Evolutionary conservation across 2,888 invertebrate genomes (phyloP), one percentile per base, ranked within the genome.

Genomic region (Pyralis farinalis): DNA sequence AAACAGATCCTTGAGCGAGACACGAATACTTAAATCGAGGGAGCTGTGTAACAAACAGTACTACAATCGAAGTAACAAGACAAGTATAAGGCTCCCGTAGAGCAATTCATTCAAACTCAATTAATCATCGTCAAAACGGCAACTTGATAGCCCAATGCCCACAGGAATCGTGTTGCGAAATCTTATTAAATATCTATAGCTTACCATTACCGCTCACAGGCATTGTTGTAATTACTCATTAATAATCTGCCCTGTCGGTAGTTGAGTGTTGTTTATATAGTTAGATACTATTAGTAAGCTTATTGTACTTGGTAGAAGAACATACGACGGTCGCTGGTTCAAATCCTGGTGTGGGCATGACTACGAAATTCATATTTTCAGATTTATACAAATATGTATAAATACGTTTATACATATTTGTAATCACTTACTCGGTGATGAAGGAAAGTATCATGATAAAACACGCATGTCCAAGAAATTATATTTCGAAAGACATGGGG

Each of bases 41-140:
- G 31, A 20, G 31, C 34, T 9, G 27, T 31, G 32, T 27, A 33
- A 16, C 27, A 34, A 40, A 40, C 37, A 42, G 31, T 28, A 20
- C 33, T 30, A 63, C 61, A 51, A 45, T 58, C 63, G 58, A 61
- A 61, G 63, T 54, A 62, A 54, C 49, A 51, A 58, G 57, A 58
- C 57, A 61, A 74, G 63, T 61, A 64, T 61, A 56, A 58, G 53
- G 50, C 54, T 51, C 53, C 62, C 64, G 59, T 62, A 60, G 55
- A 55, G 55, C 58, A 58, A 59, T 65, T 63, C 57, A 63, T 67
- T 62, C 51, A 53, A 63, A 68, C 55, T 64, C 63, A 62, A 85
- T 85, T 79, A 77, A 85, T 86, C 84, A 76, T 80, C 76, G 81
- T 83, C 85, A 67, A 69, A 73, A 67, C 64, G 48, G 66, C 66